phyloP scores from a whole-genome alignment of 2,888 invertebrate species.

The Metacarcinus magister region DNA sequence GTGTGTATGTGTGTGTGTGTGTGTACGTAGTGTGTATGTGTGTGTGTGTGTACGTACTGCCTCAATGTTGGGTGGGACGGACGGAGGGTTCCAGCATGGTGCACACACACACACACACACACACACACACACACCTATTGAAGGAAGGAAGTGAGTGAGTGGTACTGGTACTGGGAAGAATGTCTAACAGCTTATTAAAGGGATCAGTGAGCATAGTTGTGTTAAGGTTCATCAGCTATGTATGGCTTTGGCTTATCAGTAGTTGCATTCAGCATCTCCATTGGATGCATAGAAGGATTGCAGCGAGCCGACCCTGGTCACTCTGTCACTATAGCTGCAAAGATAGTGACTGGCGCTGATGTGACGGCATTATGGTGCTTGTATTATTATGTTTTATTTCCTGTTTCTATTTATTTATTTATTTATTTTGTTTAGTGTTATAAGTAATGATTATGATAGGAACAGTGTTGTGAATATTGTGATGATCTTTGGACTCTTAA shows the following conservation, averaged over 20 bases:
- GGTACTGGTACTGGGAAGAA: neutral
- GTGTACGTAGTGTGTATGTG: too few species aligned
- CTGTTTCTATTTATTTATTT: neutral
- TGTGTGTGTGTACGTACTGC: too few species aligned
- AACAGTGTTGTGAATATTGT: neutral
- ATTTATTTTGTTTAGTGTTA: neutral
- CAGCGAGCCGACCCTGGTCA: neutral
- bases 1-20: too few species aligned
- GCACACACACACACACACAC: too few species aligned
- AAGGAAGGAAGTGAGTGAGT: neutral
- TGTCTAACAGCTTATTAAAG: neutral
- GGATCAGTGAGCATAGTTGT: neutral
- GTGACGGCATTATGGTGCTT: neutral
- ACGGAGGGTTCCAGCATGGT: too few species aligned
- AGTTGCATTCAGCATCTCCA: neutral
- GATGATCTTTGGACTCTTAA: too few species aligned
- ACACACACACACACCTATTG: too few species aligned
- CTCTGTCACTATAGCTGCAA: neutral
- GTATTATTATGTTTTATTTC: neutral
- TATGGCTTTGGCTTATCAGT: conserved; percentile 19
- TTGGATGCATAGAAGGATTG: neutral
- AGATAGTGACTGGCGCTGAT: neutral
- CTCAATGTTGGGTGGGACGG: too few species aligned
- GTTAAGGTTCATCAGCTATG: neutral
- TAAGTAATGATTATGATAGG: neutral